Evolutionary conservation across 2,797 vertebrate species (phyloP), one percentile per base, ranked within the genome.

Genomic region (Antennarius maculatus): DNA sequence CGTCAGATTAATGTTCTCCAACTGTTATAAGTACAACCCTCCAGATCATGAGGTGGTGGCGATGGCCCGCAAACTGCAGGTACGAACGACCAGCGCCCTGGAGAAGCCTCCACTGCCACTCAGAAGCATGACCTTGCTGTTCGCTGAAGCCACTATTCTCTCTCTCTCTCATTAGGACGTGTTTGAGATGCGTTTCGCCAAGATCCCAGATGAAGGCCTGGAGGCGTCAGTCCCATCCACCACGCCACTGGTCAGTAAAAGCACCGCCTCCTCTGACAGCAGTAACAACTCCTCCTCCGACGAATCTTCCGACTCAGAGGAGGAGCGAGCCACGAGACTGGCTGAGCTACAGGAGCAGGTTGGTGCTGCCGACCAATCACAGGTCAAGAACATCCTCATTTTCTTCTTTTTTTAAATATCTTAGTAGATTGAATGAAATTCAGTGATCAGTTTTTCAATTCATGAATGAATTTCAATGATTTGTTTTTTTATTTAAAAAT

Each of bases 321-420:
- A 99, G 89, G 97, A 98, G 85, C 91, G 97, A 17, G 97, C 97
- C 27, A 98, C 96, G 0, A 89, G 97, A 66, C 90, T 99, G 91
- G 97, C 97, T 0, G 97, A 99, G 92, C 95, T 98, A 66, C 97
- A 99, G 94, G 97, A 99, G 91, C 97, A 98, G 96, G 97, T 95
- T 92, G 92, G 94, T 91, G 84, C 84, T 83, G 85, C 84, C 80
- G 80, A 83, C 74, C 85, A 83, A 86, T 85, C 86, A 79, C 86
- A 90, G 86, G 86, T 90, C 86, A 84, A 88, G 82, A 86, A 82
- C 85, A 76, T 85, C 71, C 75, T 77, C 71, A 74, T 87, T 83
- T 88, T 80, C 76, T 81, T 79, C 74, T 77, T 73, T 78, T 71
- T 16, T 11, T 4, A 58, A 67, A 58, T 52, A 57, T 56, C 4